phyloP scores from a whole-genome alignment of 2,797 vertebrate species.

The Lates japonicus region DNA sequence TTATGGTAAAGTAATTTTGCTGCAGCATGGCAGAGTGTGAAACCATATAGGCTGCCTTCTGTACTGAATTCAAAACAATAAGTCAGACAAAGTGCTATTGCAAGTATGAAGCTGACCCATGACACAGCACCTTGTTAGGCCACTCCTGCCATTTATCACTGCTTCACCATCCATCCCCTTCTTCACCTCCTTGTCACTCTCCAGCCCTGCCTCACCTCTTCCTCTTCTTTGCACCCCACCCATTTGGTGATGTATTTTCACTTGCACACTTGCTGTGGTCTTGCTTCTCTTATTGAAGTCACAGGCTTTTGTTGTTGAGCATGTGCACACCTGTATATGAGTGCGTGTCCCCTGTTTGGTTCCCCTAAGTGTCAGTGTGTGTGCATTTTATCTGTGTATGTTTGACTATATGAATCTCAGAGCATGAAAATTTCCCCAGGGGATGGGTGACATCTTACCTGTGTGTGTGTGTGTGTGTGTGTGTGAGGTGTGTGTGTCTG shows the following conservation, averaged over 20 bases:
- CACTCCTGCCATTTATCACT: not conserved
- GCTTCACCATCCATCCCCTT: conserved; percentile 10
- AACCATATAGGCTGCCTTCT: not conserved
- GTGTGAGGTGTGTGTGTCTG: not conserved
- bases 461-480: not conserved
- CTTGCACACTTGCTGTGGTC: conserved; percentile 8
- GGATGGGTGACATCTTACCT: not conserved
- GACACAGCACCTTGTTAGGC: conserved; percentile 6
- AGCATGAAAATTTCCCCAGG: conserved; percentile 13
- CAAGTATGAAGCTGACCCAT: conserved; percentile 1
- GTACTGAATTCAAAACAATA: not conserved
- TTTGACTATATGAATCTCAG: conserved; percentile 3
- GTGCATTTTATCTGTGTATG: not conserved
- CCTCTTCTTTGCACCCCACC: not conserved
- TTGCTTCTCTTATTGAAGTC: not conserved
- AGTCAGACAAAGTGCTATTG: not conserved
- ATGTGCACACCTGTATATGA: not conserved
- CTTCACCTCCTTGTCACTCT: not conserved
- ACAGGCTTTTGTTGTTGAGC: not conserved
- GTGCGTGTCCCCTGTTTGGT: not conserved
- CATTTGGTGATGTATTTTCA: not conserved
- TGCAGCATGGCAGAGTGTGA: not conserved
- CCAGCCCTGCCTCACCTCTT: not conserved
- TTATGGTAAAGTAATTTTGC: not conserved
- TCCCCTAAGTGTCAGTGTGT: not conserved